Conservation (phyloP, 2,113 vertebrate species). For the Rhinogobius similis region DNA sequence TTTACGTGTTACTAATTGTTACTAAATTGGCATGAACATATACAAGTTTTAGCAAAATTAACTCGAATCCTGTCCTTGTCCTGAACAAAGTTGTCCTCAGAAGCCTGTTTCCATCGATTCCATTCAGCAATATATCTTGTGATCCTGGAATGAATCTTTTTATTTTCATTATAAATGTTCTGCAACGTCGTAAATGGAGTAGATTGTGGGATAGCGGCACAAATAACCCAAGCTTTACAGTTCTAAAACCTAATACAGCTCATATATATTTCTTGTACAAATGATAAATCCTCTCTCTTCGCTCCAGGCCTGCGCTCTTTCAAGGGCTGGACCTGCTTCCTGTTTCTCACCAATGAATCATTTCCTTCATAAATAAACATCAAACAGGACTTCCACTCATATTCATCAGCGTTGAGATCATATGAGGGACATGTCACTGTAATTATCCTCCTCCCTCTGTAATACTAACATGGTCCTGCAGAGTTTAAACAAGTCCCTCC, state of each 20-base stretch:
- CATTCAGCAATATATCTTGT: too few relatives aligned
- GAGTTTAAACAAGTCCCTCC: constrained; percentile 17
- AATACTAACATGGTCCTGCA: constrained; percentile 16
- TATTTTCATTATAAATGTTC: background rate
- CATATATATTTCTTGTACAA: background rate
- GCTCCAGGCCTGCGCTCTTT: constrained; percentile 31
- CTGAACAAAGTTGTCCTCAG: too few relatives aligned
- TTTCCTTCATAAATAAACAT: constrained; percentile 58
- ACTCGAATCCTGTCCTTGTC: too few relatives aligned
- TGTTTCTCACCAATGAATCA: constrained; percentile 61
- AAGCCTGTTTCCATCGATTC: too few relatives aligned
- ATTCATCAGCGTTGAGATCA: constrained; percentile 33
- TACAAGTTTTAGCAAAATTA: too few relatives aligned
- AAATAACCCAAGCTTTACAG: background rate
- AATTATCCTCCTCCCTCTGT: constrained; percentile 20
- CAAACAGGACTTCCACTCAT: constrained; percentile 24
- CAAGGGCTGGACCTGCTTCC: constrained; percentile 30
- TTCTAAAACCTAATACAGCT: constrained; percentile 14
- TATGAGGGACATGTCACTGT: constrained; percentile 8
- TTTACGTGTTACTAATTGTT: too few relatives aligned
- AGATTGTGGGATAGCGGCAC: background rate
- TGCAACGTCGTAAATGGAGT: background rate
- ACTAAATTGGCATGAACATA: too few relatives aligned
- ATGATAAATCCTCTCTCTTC: constrained; percentile 43
- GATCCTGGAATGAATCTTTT: too few relatives aligned